A percentile compares a stretch with the other conserved stretches of the same genome.
Evolutionary conservation across 2,113 vertebrate genomes (phyloP).

Genomic region (Pimephales promelas): DNA sequence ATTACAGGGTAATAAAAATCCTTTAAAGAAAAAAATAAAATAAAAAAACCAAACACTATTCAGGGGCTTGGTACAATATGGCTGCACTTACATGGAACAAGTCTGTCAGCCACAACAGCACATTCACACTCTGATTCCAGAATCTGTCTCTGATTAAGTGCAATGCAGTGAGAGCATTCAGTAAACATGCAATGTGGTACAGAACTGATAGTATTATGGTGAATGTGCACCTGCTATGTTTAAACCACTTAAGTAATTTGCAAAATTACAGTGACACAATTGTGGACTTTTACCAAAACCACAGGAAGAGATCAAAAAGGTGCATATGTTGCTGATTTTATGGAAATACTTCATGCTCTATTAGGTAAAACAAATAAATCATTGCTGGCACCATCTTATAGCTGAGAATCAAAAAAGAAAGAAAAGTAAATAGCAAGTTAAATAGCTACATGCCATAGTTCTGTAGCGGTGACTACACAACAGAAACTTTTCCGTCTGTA

Average conservation of each 20-base stretch:
- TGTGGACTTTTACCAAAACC: conserved; percentile 24
- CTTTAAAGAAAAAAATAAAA: too few relatives aligned
- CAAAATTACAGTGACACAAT: neutral
- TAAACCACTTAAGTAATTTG: conserved; percentile 50
- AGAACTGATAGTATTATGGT: neutral
- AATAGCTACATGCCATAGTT: neutral
- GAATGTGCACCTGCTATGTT: conserved; percentile 61
- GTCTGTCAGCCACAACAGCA: conserved; percentile 23
- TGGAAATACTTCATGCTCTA: neutral
- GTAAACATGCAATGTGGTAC: conserved; percentile 8
- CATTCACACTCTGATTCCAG: neutral
- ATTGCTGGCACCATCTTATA: neutral
- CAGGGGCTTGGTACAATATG: neutral
- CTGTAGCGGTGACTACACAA: conserved; percentile 6
- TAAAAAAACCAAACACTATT: too few relatives aligned
- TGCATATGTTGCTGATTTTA: conserved; percentile 13
- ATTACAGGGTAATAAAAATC: conserved; percentile 48
- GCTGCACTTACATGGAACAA: conserved; percentile 21
- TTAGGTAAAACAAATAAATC: conserved; percentile 15
- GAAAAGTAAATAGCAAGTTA: neutral
- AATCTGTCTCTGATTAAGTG: neutral
- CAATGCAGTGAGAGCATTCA: neutral
- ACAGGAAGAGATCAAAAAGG: conserved; percentile 14
- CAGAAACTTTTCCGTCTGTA: neutral
- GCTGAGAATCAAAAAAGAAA: neutral